Evolutionary conservation across 1,140 invertebrate genomes (phyloP), one percentile per base, ranked within the genome.

Genomic region (Pseudomyrmex gracilis): DNA sequence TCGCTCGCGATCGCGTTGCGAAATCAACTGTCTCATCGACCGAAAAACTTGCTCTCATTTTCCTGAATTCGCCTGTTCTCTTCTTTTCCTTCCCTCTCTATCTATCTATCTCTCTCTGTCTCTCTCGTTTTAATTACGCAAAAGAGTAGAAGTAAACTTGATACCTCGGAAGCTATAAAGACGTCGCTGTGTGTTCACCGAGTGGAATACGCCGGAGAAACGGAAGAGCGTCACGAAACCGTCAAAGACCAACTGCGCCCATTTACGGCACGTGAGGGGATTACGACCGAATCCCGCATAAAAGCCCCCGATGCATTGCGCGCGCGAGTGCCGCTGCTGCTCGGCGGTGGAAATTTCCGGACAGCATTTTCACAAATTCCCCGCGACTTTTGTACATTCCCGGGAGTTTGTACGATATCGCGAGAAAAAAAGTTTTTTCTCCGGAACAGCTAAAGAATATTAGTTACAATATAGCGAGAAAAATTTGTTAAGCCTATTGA

Each of bases 201-300:
- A 17, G 10, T 20, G 47, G 20, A 78, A 70, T 78, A 58, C 43
- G 15, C 10, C n/a, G n/a, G 47, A 58, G 55, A 24, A 74, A 74
- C 24, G 22, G 24, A 20, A 60, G n/a, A 58, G 17, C 22, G 47
- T 85, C 73, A 74, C 57, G 51, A 85, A 74, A 63, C 34, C 45
- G 53, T 51, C 12, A 3, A 2, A 58, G 43, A 80, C 70, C 82
- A 85, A 85, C 85, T 71, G 70, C 64, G 64, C 20, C 73, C 76
- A 76, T 82, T 85, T 51, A 77, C 55, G 20, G 67, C 64, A 85
- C 47, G 73, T 85, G 77, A 87, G 80, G 49, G 70, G 84, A 87
- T 87, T 85, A 85, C 58, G 22, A 55, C 51, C 17, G 64, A 80
- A 71, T 9, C 51, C 13, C 47, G 60, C 15, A 58, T 64, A 85